These are phyloP conservation scores for Limulus polyphemus DNA, from an alignment of 2,888 invertebrate genomes.

Conservation along the genomic window DNA sequence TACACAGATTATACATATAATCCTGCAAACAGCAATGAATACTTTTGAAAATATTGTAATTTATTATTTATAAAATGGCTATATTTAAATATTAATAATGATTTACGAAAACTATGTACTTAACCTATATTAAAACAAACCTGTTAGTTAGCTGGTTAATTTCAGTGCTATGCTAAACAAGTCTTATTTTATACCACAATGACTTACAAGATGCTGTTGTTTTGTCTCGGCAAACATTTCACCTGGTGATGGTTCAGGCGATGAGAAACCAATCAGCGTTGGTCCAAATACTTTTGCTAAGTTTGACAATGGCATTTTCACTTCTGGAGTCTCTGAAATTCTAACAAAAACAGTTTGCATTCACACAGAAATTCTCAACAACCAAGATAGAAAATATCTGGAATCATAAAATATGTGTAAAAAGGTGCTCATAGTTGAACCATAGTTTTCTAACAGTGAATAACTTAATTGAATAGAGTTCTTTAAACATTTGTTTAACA, in stretches of 20 bases:
- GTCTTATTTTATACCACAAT: not conserved
- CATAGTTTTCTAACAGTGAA: too few species aligned
- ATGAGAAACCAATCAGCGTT: constrained; percentile 80
- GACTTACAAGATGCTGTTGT: constrained; percentile 18
- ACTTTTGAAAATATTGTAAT: too few species aligned
- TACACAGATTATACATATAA: too few species aligned
- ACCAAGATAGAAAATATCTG: not conserved
- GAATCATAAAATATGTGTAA: not conserved
- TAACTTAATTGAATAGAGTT: too few species aligned
- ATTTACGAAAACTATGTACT: too few species aligned
- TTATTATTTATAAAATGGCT: too few species aligned
- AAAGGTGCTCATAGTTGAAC: constrained; percentile 3
- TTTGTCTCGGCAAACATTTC: constrained; percentile 18
- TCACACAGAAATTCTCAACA: not conserved
- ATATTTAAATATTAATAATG: too few species aligned
- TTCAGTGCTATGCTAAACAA: too few species aligned
- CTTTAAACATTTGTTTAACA: too few species aligned
- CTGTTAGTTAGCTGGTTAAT: too few species aligned
- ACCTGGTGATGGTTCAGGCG: constrained; percentile 37
- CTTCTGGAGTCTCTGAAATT: constrained; percentile 64
- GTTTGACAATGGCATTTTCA: constrained; percentile 83
- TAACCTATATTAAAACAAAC: too few species aligned
- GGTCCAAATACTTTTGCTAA: constrained; percentile 86
- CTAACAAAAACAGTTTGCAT: constrained; percentile 40
- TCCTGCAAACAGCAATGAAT: too few species aligned